Evolutionary conservation across 2,888 invertebrate genomes (phyloP), one percentile per base, ranked within the genome.

Genomic region (Bruchidius siliquastri): DNA sequence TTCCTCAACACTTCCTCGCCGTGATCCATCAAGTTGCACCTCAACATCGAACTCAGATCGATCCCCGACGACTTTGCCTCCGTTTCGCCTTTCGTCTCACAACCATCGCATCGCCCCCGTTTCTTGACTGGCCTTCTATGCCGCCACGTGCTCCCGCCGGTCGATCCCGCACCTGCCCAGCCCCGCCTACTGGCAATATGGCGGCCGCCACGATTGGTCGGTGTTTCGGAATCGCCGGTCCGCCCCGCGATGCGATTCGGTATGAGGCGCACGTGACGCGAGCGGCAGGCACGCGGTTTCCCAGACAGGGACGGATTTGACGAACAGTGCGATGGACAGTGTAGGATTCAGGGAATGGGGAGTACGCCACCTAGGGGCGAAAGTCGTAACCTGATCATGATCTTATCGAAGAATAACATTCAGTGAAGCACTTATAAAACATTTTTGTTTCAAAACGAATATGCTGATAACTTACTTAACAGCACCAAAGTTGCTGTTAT

Each of bases 151-250:
- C 49, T 49, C 49, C 49, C 49, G 49, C 49, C 6, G 49, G 49
- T 49, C 49, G 49, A 49, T 49, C 49, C 49, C 49, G 49, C 49
- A 49, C 49, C 49, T 49, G 69, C 72, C 68, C 78, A 76, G 82
- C 88, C 87, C 88, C 90, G 90, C 91, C 91, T 88, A 84, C 87
- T 88, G 88, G 89, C 90, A 91, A 91, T 89, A 91, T 91, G 91
- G 91, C 91, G 90, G 87, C 84, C 83, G 81, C 85, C 86, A 86
- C 88, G 89, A 91, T 91, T 91, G 90, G 91, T 87, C 88, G 84
- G 84, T 87, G 18, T 1, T 4, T 86, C 85, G 87, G 84, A 85
- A 85, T 84, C 84, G 85, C 84, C 83, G 82, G 79, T 82, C 74
- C 75, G 76, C 76, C 49, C 49, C 49, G 49, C 49, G 49, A 49